These are phyloP conservation scores for Numenius arquata DNA, from an alignment of 2,113 vertebrate species.

Conservation along the genomic window DNA sequence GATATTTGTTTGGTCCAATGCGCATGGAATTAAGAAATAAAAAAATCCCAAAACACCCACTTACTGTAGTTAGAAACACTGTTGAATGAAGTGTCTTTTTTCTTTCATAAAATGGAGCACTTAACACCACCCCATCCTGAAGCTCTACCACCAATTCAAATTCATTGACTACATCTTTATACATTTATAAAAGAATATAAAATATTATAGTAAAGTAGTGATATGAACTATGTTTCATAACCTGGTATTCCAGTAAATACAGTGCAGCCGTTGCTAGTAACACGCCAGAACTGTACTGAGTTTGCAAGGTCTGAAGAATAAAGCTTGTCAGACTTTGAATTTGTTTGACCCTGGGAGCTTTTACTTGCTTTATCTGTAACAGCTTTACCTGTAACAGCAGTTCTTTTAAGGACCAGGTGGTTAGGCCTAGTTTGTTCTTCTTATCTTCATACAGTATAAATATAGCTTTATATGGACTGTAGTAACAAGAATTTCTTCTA, in stretches of 20 bases:
- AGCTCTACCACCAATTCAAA: neutral
- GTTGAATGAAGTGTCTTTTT: neutral
- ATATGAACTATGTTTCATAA: neutral
- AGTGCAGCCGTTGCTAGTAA: neutral
- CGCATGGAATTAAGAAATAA: neutral
- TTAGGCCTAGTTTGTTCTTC: neutral
- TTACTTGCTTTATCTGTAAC: neutral
- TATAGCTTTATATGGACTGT: neutral
- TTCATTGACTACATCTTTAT: neutral
- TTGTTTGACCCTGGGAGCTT: neutral
- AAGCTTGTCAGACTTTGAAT: neutral
- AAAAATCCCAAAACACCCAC: neutral
- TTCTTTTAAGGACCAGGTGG: neutral
- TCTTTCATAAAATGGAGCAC: constrained; percentile 18
- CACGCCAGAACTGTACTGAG: neutral
- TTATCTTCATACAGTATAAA: neutral
- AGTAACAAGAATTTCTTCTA: neutral
- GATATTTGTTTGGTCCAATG: neutral
- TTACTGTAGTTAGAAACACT: neutral
- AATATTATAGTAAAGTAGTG: neutral
- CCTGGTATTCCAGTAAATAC: neutral
- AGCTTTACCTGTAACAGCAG: neutral
- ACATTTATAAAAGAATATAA: neutral
- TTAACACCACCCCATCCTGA: constrained; percentile 49
- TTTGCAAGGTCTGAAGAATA: neutral